A percentile compares a stretch with the other conserved stretches of the same genome.
phyloP scores from a whole-genome alignment of 2,113 vertebrate species.

The Chinchilla lanigera region DNA sequence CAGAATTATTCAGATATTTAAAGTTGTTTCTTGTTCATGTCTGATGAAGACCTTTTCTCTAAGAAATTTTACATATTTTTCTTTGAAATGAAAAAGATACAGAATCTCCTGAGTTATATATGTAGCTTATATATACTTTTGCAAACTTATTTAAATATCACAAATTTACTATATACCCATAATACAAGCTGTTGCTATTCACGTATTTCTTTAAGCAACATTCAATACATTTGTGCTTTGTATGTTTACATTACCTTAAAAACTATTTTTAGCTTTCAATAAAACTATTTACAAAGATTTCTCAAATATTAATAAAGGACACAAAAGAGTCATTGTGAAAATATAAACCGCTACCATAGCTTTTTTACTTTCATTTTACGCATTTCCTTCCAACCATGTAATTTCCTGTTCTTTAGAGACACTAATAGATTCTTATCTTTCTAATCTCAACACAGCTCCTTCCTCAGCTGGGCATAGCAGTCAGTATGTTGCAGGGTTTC shows the following conservation, averaged over 20 bases:
- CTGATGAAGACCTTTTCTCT: constrained; percentile 28
- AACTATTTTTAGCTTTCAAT: constrained; percentile 59
- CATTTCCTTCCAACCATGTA: constrained; percentile 51
- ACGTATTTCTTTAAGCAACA: background rate
- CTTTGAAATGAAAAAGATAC: constrained; percentile 62
- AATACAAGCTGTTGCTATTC: constrained; percentile 48
- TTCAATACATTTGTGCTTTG: constrained; percentile 69
- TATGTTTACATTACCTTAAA: constrained; percentile 58
- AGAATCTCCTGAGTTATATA: constrained; percentile 61
- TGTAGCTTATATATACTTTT: constrained; percentile 35
- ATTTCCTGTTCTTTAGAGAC: constrained; percentile 57
- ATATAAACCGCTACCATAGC: constrained; percentile 44
- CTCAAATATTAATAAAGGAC: constrained; percentile 64
- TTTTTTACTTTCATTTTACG: constrained; percentile 45
- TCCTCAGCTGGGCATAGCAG: background rate
- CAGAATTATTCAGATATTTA: constrained; percentile 26
- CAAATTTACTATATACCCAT: constrained; percentile 61
- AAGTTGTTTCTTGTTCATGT: background rate
- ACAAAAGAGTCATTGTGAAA: constrained; percentile 63
- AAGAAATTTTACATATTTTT: constrained; percentile 54
- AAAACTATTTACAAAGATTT: constrained; percentile 59
- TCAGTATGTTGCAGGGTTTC: background rate
- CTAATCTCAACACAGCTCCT: background rate
- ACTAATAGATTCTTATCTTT: constrained; percentile 11
- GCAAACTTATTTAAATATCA: constrained; percentile 58